Evolutionary conservation across 2,113 vertebrate genomes (phyloP).

Genomic region (Girardinichthys multiradiatus): DNA sequence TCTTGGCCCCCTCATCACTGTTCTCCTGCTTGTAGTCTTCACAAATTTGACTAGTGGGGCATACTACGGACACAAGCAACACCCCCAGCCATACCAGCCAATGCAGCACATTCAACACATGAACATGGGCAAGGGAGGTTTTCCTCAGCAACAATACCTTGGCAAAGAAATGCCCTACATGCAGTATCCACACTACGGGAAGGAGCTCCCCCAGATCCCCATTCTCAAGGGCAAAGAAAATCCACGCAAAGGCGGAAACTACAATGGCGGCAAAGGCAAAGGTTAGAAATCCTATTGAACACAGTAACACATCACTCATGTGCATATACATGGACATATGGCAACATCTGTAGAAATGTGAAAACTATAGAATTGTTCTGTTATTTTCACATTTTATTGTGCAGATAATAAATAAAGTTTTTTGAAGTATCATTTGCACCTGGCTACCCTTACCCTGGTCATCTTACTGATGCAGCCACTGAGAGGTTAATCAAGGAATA

Average conservation of each 20-base stretch:
- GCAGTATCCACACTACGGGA: slow-evolving; percentile 92
- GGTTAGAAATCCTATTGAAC: slow-evolving; percentile 75
- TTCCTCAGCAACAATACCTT: slow-evolving; percentile 84
- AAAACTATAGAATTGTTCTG: background rate
- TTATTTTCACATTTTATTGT: background rate
- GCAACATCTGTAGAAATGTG: background rate
- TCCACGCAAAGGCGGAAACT: slow-evolving; percentile 81
- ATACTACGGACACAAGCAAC: slow-evolving; percentile 93
- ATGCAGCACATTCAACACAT: slow-evolving; percentile 92
- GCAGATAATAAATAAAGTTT: background rate
- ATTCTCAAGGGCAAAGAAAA: slow-evolving; percentile 88
- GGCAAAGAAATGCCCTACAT: slow-evolving; percentile 91
- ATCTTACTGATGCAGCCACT: background rate
- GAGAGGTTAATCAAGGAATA: background rate
- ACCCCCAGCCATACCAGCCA: slow-evolving; percentile 86
- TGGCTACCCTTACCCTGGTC: background rate
- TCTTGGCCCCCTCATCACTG: slow-evolving; percentile 50
- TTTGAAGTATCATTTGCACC: background rate
- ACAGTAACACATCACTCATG: background rate
- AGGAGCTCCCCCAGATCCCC: slow-evolving; percentile 89
- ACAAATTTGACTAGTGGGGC: slow-evolving; percentile 82
- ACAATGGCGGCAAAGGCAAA: slow-evolving; percentile 83
- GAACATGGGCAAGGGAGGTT: slow-evolving; percentile 86
- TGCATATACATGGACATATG: background rate
- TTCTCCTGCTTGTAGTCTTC: slow-evolving; percentile 79